A percentile compares a stretch with the other conserved stretches of the same genome.
phyloP scores from a whole-genome alignment of 2,113 vertebrate genomes.

The Seriola dumerili region DNA sequence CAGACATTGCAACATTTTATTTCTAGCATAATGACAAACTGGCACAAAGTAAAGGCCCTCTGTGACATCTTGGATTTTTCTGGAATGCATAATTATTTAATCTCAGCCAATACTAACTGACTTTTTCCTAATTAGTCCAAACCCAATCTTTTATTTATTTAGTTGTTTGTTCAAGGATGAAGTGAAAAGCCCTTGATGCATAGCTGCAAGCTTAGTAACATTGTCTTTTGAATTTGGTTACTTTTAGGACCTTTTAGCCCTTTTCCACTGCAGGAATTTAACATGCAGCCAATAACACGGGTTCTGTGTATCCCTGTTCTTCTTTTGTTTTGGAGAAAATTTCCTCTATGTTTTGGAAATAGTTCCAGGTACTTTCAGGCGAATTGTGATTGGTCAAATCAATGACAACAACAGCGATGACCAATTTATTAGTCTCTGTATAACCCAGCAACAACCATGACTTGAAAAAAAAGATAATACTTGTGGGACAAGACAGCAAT shows the following conservation, averaged over 20 bases:
- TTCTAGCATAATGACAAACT: conserved; percentile 34
- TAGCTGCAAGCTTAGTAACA: background rate
- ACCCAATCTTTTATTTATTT: background rate
- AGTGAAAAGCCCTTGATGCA: background rate
- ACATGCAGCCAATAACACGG: background rate
- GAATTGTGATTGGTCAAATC: background rate
- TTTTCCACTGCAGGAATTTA: no score
- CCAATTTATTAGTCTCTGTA: no score
- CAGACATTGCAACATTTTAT: conserved; percentile 19
- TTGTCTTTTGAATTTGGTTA: background rate
- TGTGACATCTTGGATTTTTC: conserved; percentile 19
- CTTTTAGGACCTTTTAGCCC: background rate
- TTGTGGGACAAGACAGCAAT: background rate
- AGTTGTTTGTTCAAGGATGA: conserved; percentile 10
- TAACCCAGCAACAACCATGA: no score
- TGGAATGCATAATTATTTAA: conserved; percentile 26
- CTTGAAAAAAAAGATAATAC: no score
- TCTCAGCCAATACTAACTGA: conserved; percentile 1
- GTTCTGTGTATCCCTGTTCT: background rate
- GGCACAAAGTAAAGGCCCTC: background rate
- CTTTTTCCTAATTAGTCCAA: conserved; percentile 23
- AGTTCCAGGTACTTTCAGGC: background rate
- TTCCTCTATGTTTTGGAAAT: background rate
- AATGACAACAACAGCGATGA: no score
- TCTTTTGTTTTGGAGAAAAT: background rate